phyloP scores from a whole-genome alignment of 2,888 invertebrate species.

The Caenorhabditis sp. region DNA sequence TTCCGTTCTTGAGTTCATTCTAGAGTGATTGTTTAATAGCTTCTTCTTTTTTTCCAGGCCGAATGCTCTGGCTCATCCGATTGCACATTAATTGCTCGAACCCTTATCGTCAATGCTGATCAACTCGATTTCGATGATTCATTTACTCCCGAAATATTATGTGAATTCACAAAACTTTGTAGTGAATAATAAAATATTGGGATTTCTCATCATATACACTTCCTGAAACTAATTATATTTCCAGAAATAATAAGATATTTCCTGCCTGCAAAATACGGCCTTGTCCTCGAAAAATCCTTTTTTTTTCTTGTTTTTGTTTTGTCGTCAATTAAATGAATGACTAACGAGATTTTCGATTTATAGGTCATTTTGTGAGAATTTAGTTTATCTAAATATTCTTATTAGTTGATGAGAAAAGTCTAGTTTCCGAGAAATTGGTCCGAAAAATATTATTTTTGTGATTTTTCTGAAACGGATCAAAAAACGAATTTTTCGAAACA shows the following conservation, averaged over 20 bases:
- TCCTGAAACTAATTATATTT: no score
- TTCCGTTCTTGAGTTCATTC: no score
- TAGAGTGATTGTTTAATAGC: no score
- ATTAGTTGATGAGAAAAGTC: no score
- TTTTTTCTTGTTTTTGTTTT: background rate
- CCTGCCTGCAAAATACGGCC: background rate
- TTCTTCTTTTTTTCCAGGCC: no score
- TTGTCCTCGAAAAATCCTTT: background rate
- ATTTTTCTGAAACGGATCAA: no score
- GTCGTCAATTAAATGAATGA: background rate
- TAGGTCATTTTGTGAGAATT: no score
- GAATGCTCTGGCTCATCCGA: background rate
- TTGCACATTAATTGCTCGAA: background rate
- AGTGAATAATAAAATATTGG: background rate
- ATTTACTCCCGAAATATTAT: background rate
- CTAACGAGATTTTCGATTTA: background rate
- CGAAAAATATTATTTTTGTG: no score
- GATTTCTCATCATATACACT: no score
- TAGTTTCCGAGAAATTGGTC: no score
- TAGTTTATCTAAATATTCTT: no score
- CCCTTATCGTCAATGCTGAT: background rate
- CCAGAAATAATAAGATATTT: background rate
- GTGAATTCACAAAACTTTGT: background rate
- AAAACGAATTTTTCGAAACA: no score
- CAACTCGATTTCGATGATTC: background rate